These are phyloP conservation scores for Ophraella communa DNA, from an alignment of 2,888 invertebrate species.

Conservation along the genomic window DNA sequence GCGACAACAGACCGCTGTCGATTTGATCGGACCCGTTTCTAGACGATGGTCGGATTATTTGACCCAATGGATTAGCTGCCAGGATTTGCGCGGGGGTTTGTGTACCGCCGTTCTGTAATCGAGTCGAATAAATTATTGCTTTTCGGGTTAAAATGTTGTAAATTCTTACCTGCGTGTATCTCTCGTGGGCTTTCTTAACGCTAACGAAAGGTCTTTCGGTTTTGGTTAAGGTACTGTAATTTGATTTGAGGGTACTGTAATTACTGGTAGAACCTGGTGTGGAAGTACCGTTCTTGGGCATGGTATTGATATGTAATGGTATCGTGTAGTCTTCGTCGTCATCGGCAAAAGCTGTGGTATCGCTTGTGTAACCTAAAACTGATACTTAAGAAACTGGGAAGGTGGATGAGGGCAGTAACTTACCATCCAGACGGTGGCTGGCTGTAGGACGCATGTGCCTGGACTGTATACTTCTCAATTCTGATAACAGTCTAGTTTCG, in stretches of 20 bases:
- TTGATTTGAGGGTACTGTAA: slow-evolving; percentile 44
- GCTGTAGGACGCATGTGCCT: slow-evolving; percentile 58
- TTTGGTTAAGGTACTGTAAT: slow-evolving; percentile 50
- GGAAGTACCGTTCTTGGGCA: slow-evolving; percentile 48
- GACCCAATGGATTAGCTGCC: slow-evolving; percentile 56
- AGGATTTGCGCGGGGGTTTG: slow-evolving; percentile 51
- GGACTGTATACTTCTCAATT: slow-evolving; percentile 64
- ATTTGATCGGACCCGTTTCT: slow-evolving; percentile 43
- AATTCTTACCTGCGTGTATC: slow-evolving; percentile 53
- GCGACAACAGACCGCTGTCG: slow-evolving; percentile 56
- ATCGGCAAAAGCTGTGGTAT: slow-evolving; percentile 79
- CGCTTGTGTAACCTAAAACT: slow-evolving; percentile 60
- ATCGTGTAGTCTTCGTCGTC: slow-evolving; percentile 76
- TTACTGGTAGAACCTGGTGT: slow-evolving; percentile 41
- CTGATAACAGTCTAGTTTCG: slow-evolving; percentile 69
- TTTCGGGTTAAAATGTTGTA: background rate
- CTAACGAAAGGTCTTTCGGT: slow-evolving; percentile 70
- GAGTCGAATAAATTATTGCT: background rate
- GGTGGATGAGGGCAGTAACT: no score
- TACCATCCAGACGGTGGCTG: slow-evolving; percentile 71
- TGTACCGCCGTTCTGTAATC: slow-evolving; percentile 47
- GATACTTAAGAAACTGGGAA: no score
- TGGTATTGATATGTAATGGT: slow-evolving; percentile 73
- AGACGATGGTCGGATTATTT: slow-evolving; percentile 48
- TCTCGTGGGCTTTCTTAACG: slow-evolving; percentile 65